phyloP scores from a whole-genome alignment of 2,113 vertebrate genomes.

The Petroica traversi region DNA sequence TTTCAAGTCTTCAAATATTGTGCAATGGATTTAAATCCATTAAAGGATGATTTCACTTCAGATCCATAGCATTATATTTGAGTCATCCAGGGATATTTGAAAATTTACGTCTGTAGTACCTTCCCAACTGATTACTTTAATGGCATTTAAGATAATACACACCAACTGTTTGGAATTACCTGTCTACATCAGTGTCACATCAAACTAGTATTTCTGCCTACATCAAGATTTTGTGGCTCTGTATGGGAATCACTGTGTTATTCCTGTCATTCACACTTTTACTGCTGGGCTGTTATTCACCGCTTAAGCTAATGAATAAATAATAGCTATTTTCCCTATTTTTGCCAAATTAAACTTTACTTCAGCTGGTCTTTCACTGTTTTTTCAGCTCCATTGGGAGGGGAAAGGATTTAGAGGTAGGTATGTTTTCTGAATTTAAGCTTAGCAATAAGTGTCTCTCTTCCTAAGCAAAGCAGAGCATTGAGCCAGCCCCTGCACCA shows the following conservation, averaged over 20 bases:
- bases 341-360: not conserved
- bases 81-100: not conserved
- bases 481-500: not conserved
- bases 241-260: not conserved
- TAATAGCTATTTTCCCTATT: not conserved
- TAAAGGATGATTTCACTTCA: constrained; percentile 6
- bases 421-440: not conserved
- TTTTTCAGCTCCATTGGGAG: not conserved
- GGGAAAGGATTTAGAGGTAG: not conserved
- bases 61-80: not conserved
- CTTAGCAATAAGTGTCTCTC: not conserved
- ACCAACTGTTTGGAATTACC: not conserved
- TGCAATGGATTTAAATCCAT: not conserved
- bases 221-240: not conserved
- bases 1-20: not conserved
- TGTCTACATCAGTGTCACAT: not conserved
- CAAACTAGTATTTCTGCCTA: not conserved
- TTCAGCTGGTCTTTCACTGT: not conserved
- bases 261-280: not conserved
- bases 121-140: constrained; percentile 23
- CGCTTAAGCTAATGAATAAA: not conserved
- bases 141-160: constrained; percentile 14
- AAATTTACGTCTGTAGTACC: not conserved
- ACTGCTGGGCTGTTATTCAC: not conserved
- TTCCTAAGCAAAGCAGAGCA: not conserved